Evolutionary conservation across 2,888 invertebrate genomes (phyloP).

Genomic region (Tetrapedia diversipes): DNA sequence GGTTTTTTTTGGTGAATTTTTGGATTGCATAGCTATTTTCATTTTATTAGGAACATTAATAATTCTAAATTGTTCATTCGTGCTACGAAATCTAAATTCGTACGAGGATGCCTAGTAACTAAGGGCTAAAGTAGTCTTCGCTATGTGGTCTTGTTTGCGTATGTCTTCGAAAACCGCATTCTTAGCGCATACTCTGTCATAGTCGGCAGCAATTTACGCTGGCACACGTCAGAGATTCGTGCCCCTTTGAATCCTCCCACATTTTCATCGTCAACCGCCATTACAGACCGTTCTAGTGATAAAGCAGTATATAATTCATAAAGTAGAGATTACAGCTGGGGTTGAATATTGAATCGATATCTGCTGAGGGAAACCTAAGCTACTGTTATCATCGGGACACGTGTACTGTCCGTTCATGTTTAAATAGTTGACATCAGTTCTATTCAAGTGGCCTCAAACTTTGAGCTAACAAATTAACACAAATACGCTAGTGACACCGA

Average conservation of each 20-base stretch:
- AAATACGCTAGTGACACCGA: neutral
- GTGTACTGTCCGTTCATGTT: too few relatives aligned
- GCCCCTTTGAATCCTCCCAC: neutral
- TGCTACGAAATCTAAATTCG: neutral
- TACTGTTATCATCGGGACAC: too few relatives aligned
- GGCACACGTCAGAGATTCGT: neutral
- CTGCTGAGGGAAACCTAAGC: too few relatives aligned
- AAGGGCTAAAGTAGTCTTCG: slow-evolving; percentile 1
- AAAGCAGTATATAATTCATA: neutral
- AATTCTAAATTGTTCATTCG: too few relatives aligned
- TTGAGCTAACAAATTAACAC: too few relatives aligned
- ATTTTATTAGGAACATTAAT: neutral
- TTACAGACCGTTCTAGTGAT: neutral
- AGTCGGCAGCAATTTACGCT: slow-evolving; percentile 17
- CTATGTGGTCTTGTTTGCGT: neutral
- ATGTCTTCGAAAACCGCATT: neutral
- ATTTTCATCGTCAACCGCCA: neutral
- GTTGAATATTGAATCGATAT: too few relatives aligned
- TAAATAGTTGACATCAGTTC: too few relatives aligned
- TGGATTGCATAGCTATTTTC: too few relatives aligned
- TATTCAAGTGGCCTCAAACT: neutral
- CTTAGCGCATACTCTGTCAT: slow-evolving; percentile 7
- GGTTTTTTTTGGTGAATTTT: too few relatives aligned
- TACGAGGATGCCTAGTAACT: neutral
- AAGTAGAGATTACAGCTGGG: too few relatives aligned